phyloP scores from a whole-genome alignment of 2,797 vertebrate genomes.

The Sphenodon punctatus region DNA sequence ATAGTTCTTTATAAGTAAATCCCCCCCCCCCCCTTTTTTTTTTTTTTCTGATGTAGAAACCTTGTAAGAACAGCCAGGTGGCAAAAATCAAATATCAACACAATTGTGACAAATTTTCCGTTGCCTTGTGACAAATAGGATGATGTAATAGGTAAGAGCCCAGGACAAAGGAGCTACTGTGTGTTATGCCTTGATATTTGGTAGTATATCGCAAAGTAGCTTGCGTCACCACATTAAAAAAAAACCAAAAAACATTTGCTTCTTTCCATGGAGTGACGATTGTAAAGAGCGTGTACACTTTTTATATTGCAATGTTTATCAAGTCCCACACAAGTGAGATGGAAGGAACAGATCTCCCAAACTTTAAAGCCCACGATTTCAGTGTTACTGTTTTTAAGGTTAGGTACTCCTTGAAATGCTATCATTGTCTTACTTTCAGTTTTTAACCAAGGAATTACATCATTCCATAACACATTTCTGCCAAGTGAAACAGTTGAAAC shows the following conservation, averaged over 20 bases:
- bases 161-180: neutral
- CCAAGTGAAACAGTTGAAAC: conserved; percentile 52
- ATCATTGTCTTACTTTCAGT: neutral
- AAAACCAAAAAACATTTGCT: neutral
- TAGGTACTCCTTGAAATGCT: neutral
- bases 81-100: neutral
- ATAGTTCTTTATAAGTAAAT: neutral
- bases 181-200: neutral
- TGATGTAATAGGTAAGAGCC: neutral
- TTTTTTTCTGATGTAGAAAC: neutral
- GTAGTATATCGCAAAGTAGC: neutral
- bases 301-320: neutral
- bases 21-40: neutral
- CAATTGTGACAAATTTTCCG: neutral
- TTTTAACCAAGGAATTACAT: conserved; percentile 35
- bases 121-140: neutral
- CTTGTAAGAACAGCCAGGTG: neutral
- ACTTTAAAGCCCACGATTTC: neutral
- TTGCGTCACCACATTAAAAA: neutral
- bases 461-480: conserved; percentile 33
- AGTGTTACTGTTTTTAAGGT: neutral
- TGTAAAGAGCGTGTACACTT: neutral
- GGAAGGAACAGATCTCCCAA: neutral
- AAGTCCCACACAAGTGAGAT: neutral
- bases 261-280: neutral